Evolutionary conservation across 2,113 vertebrate genomes (phyloP).

Genomic region (Eulacestoma nigropectus): DNA sequence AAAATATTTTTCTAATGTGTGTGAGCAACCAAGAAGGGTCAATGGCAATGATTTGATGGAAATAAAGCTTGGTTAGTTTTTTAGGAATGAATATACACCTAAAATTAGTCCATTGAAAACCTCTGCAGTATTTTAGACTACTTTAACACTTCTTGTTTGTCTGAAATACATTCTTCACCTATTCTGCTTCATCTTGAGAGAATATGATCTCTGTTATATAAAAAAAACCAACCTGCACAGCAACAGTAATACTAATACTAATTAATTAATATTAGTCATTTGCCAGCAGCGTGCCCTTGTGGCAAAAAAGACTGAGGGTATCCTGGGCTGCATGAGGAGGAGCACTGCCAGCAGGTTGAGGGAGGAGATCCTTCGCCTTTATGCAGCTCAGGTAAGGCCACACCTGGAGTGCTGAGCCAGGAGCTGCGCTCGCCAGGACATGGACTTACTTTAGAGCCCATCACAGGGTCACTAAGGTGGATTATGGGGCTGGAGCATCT

Average conservation of each 20-base stretch:
- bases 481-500: background rate
- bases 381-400: background rate
- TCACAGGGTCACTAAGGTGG: background rate
- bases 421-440: background rate
- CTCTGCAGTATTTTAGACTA: background rate
- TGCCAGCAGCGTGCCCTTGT: background rate
- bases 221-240: background rate
- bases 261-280: background rate
- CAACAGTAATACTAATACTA: background rate
- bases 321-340: background rate
- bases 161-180: background rate
- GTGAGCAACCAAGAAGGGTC: background rate
- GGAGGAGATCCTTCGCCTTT: background rate
- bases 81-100: background rate
- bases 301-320: background rate
- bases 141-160: background rate
- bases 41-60: background rate
- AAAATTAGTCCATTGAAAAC: background rate
- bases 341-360: rapidly evolving
- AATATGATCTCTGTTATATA: background rate
- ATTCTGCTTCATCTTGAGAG: background rate
- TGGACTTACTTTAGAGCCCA: background rate
- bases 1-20: background rate
- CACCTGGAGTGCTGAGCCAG: background rate
- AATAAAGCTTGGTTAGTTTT: background rate